Base-by-base conservation (phyloP, 2,113 vertebrate species). In the Hippocampus mohnikei region DNA sequence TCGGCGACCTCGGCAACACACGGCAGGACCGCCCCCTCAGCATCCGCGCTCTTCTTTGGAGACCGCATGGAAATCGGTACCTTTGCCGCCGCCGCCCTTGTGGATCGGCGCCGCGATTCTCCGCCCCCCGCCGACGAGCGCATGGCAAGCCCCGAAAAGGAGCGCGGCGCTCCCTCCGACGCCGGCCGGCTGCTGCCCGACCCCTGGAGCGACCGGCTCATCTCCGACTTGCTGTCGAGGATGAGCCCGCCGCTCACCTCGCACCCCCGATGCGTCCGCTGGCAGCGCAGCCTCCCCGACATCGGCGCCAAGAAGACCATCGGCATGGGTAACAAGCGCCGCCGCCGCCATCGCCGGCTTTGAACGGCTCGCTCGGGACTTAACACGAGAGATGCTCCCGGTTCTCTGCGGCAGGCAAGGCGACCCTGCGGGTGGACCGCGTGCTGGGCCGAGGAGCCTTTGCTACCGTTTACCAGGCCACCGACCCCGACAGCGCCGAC, bases 401-500 rank as follows among this genome's bases (percentile, higher is more conserved):
- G 66, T 37, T 65, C 2, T 23, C 50, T 3, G 44, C n/a, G 12
- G 37, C 89, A 98, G 97, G 93, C 37, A 87, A 89, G 21, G 80
- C 83, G 12, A 88, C 86, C 0, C 87, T 95, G 75, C 89, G 90
- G 0, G 84, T 98, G 20, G 93, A 95, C 74, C 86, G 88, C n/a
- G 56, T 98, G 73, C 82, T 94, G 3, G 97, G 96, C 69, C 76
- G 94, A 76, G 97, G 97, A n/a, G 95, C 96, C 21, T 99, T 98
- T 71, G 96, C 95, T 0, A 94, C 93, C 0, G 95, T 98, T 7
- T 99, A 94, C 84, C 95, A 96, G 86, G 95, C 93, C 5, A 93
- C 92, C 0, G 86, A 94, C 77, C 88, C 91, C 48, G 67, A 6
- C 67, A 93, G 87, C 56, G 93, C 92, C 0, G 86, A 93, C 70